phyloP scores from a whole-genome alignment of 2,888 invertebrate genomes.

The Drosophila tripunctata region DNA sequence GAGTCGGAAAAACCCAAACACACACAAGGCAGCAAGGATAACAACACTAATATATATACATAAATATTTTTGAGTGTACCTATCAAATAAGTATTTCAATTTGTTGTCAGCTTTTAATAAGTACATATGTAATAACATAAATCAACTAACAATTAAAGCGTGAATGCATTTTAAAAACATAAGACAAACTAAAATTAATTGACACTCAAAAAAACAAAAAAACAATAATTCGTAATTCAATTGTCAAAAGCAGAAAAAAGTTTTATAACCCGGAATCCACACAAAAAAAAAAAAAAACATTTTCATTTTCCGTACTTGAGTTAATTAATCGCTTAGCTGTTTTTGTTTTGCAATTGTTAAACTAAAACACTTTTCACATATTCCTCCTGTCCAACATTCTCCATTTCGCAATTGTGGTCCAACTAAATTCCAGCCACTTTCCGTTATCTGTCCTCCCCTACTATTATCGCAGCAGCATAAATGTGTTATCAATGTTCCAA shows the following conservation, averaged over 20 bases:
- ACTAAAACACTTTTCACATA: slow-evolving; percentile 53
- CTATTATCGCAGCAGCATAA: too few species aligned
- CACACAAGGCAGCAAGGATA: slow-evolving; percentile 13
- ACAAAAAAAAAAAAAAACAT: neutral
- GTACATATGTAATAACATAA: slow-evolving; percentile 56
- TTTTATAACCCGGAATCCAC: slow-evolving; percentile 13
- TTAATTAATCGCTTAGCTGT: slow-evolving; percentile 42
- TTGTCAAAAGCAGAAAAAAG: slow-evolving; percentile 11
- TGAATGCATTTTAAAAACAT: slow-evolving; percentile 59
- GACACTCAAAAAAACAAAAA: slow-evolving; percentile 25
- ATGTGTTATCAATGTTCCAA: slow-evolving; percentile 59
- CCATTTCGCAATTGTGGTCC: slow-evolving; percentile 33
- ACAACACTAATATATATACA: slow-evolving; percentile 22
- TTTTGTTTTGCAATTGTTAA: slow-evolving; percentile 75
- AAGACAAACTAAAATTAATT: slow-evolving; percentile 38
- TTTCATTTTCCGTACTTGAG: neutral
- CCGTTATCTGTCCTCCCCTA: too few species aligned
- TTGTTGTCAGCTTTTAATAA: slow-evolving; percentile 78
- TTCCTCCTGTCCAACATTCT: neutral
- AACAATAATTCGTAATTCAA: slow-evolving; percentile 17
- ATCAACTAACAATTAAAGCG: slow-evolving; percentile 46
- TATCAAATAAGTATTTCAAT: slow-evolving; percentile 73
- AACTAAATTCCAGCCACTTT: slow-evolving; percentile 33
- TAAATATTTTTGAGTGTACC: slow-evolving; percentile 71
- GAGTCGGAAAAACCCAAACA: neutral